phyloP scores from a whole-genome alignment of 1,140 invertebrate species.

The Zaprionus davidi region DNA sequence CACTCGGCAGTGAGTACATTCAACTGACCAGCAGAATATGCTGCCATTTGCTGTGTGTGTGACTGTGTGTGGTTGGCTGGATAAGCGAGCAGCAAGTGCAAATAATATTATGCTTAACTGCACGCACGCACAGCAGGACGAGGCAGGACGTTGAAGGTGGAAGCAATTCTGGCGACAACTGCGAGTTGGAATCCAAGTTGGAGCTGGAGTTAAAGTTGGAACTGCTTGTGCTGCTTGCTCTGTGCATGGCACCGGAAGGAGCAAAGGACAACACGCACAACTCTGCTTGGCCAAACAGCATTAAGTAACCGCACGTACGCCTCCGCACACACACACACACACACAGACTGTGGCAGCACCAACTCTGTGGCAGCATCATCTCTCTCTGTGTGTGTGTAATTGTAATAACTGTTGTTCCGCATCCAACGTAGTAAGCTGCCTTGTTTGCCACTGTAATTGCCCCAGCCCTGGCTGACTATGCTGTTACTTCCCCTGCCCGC shows the following conservation, averaged over 20 bases:
- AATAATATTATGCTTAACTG: constrained; percentile 79
- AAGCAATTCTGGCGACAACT: not conserved
- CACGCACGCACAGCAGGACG: constrained; percentile 45
- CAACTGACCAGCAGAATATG: constrained; percentile 41
- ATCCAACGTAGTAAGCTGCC: constrained; percentile 56
- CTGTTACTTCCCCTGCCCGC: not conserved
- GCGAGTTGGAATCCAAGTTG: not conserved
- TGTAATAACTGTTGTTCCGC: constrained; percentile 72
- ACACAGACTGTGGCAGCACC: not conserved
- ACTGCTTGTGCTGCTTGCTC: not conserved
- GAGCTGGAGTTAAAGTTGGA: not conserved
- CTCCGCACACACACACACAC: constrained; percentile 27
- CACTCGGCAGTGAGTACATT: constrained; percentile 13
- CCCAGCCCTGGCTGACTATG: not conserved
- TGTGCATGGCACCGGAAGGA: constrained; percentile 37
- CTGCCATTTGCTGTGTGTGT: constrained; percentile 20
- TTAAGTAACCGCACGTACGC: constrained; percentile 73
- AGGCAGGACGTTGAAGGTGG: not conserved
- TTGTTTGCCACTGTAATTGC: constrained; percentile 73
- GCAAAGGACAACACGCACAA: constrained; percentile 60
- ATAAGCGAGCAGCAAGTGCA: constrained; percentile 66
- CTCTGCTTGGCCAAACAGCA: constrained; percentile 66
- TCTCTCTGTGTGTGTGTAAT: constrained; percentile 45
- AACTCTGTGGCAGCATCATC: not conserved
- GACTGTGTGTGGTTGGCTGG: constrained; percentile 23